Conservation (phyloP, 2,888 invertebrate species). For the Drosophila colorata region DNA sequence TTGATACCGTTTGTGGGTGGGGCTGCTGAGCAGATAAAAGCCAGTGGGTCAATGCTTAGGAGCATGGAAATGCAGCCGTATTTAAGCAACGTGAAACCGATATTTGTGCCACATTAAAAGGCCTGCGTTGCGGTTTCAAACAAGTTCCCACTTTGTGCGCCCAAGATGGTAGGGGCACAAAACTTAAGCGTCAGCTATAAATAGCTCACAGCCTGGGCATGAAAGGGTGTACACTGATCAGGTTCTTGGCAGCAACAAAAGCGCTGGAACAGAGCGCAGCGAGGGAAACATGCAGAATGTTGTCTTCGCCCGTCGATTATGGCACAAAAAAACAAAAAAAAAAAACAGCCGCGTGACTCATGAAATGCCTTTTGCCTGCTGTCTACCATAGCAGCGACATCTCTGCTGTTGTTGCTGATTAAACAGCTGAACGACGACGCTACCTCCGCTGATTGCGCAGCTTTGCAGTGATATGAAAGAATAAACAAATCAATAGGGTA, state of each 20-base stretch:
- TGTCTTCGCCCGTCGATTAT: constrained; percentile 48
- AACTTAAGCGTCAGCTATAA: constrained; percentile 16
- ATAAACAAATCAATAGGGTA: constrained; percentile 51
- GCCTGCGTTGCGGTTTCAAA: constrained; percentile 38
- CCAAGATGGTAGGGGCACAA: constrained; percentile 4
- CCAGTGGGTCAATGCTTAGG: constrained; percentile 65
- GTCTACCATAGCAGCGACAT: background rate
- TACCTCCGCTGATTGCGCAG: constrained; percentile 32
- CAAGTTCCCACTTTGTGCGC: constrained; percentile 48
- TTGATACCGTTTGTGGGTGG: constrained; percentile 36
- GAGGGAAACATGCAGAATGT: background rate
- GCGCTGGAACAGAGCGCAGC: background rate
- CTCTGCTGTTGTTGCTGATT: constrained; percentile 51
- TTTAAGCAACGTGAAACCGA: constrained; percentile 24
- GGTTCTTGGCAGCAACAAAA: constrained; percentile 43
- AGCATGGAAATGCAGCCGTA: background rate
- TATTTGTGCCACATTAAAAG: constrained; percentile 36
- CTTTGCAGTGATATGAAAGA: constrained; percentile 40
- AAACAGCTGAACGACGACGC: constrained; percentile 57
- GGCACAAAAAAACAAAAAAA: background rate
- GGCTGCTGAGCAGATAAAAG: constrained; percentile 41
- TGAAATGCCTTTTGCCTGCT: constrained; percentile 22
- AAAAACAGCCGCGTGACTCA: constrained; percentile 51
- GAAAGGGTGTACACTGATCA: constrained; percentile 47
- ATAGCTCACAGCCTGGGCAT: constrained; percentile 32